Conservation (phyloP, 2,797 vertebrate genomes). For the Acrocephalus scirpaceus region DNA sequence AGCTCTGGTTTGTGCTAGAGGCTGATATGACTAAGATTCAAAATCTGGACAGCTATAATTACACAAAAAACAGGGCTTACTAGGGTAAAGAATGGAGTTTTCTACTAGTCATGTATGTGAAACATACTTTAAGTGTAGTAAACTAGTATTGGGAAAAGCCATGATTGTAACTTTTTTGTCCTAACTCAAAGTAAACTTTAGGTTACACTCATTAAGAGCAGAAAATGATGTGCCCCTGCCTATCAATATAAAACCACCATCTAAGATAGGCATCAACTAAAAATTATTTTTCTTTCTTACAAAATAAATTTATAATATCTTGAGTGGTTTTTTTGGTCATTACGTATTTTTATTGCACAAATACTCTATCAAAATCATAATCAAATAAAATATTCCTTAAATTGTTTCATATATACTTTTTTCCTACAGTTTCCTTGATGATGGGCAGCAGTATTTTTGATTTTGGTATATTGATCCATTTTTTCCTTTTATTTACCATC, state of each 20-base stretch:
- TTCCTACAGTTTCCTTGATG: not conserved
- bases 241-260: not conserved
- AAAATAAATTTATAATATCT: not conserved
- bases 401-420: not conserved
- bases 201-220: not conserved
- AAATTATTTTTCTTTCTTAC: not conserved
- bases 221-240: fast-evolving
- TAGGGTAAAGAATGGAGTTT: not conserved
- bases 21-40: not conserved
- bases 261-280: not conserved
- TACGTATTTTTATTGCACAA: not conserved
- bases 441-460: not conserved
- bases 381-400: not conserved
- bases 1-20: constrained; percentile 18
- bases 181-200: not conserved
- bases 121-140: not conserved
- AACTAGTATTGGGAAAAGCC: not conserved
- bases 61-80: not conserved
- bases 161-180: not conserved
- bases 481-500: not conserved
- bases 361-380: not conserved
- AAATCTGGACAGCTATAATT: constrained; percentile 9
- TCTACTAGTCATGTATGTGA: not conserved
- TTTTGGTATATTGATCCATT: not conserved
- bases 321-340: not conserved